phyloP scores from a whole-genome alignment of 2,888 invertebrate species.

The Drosophila sordidula region DNA sequence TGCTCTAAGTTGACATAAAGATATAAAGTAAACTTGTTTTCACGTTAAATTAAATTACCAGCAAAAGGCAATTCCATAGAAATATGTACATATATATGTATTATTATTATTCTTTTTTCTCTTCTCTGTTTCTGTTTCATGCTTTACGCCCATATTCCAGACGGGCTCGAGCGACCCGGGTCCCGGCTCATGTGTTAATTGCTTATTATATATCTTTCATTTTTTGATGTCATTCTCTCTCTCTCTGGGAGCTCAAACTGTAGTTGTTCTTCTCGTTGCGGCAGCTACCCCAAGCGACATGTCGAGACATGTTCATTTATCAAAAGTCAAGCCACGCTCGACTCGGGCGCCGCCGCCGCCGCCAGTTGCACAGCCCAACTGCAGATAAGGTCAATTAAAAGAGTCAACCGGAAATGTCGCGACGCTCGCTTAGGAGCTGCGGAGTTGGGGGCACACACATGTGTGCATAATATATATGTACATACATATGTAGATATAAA shows the following conservation, averaged over 20 bases:
- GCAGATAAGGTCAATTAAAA: slow-evolving; percentile 83
- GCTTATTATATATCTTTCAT: slow-evolving; percentile 78
- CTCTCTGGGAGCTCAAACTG: slow-evolving; percentile 43
- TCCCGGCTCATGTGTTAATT: slow-evolving; percentile 69
- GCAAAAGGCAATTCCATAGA: slow-evolving; percentile 68
- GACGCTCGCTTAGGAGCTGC: slow-evolving; percentile 66
- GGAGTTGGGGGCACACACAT: slow-evolving; percentile 30
- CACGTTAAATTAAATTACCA: slow-evolving; percentile 77
- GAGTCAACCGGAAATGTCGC: slow-evolving; percentile 83
- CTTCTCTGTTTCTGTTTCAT: slow-evolving; percentile 47
- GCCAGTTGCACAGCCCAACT: slow-evolving; percentile 38
- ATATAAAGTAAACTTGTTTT: slow-evolving; percentile 62
- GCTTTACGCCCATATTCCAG: slow-evolving; percentile 67
- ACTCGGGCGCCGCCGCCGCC: slow-evolving; percentile 52
- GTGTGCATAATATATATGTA: neutral
- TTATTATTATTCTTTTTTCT: slow-evolving; percentile 29
- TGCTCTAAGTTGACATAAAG: slow-evolving; percentile 62
- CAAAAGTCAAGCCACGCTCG: slow-evolving; percentile 78
- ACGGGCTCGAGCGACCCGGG: slow-evolving; percentile 27
- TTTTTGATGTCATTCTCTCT: slow-evolving; percentile 70
- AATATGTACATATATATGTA: slow-evolving; percentile 35
- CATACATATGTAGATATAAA: neutral
- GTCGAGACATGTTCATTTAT: slow-evolving; percentile 74
- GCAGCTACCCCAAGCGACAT: slow-evolving; percentile 14
- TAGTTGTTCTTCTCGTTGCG: neutral